Percentiles rank a stretch among this genome's conserved stretches.
These are phyloP conservation scores for Alosa alosa DNA, from an alignment of 2,113 vertebrate genomes.

Conservation along the genomic window DNA sequence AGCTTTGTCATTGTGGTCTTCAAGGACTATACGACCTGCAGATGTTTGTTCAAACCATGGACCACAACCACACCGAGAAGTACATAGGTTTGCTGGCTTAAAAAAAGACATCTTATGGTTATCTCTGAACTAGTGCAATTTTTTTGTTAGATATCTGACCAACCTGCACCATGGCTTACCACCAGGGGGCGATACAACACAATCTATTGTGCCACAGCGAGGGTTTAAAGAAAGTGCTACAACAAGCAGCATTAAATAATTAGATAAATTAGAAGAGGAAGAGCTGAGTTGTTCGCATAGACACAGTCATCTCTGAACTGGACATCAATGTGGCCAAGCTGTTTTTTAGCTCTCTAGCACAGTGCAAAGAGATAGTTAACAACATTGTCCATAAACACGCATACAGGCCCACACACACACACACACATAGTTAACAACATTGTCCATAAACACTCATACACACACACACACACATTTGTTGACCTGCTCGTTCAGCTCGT, in stretches of 20 bases:
- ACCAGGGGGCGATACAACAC: constrained; percentile 17
- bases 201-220: constrained; percentile 30
- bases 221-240: constrained; percentile 22
- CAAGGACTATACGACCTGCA: not conserved
- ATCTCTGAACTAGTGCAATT: constrained; percentile 13
- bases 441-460: not conserved
- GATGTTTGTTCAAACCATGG: constrained; percentile 14
- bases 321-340: constrained; percentile 5
- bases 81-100: constrained; percentile 6
- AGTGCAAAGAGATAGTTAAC: constrained; percentile 48
- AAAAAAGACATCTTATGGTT: constrained; percentile 5
- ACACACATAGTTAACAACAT: constrained; percentile 30
- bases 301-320: not conserved
- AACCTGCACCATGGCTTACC: constrained; percentile 5
- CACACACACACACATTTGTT: constrained; percentile 25
- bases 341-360: constrained; percentile 28
- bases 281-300: constrained; percentile 8
- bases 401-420: constrained; percentile 2
- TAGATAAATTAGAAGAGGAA: constrained; percentile 43
- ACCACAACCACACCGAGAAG: not conserved
- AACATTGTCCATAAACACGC: not conserved
- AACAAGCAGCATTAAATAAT: constrained; percentile 16
- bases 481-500: constrained; percentile 33
- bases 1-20: not conserved
- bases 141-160: not conserved